A percentile compares a stretch with the other conserved stretches of the same genome.
phyloP scores from a whole-genome alignment of 2,113 vertebrate genomes.

The Otolemur garnettii region DNA sequence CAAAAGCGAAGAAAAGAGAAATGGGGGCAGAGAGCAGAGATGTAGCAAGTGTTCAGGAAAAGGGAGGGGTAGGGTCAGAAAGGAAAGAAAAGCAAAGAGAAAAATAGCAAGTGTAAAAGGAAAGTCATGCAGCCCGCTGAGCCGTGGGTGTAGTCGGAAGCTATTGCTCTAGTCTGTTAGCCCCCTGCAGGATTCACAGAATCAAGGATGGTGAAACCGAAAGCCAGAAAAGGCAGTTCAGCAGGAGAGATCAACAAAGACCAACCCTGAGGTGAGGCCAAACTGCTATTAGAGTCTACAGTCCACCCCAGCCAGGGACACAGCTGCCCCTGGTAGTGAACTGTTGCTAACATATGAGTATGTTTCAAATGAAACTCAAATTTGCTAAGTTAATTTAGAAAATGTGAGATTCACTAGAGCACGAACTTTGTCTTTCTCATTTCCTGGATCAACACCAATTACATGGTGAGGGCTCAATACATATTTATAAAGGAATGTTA shows the following conservation, averaged over 20 bases:
- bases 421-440: neutral
- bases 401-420: neutral
- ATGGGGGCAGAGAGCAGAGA: neutral
- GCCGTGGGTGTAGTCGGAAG: neutral
- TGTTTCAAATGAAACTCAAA: neutral
- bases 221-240: neutral
- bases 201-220: neutral
- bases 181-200: neutral
- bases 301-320: neutral
- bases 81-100: neutral
- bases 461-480: neutral
- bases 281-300: neutral
- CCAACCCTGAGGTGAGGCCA: neutral
- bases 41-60: neutral
- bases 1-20: neutral
- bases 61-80: neutral
- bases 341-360: neutral
- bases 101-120: neutral
- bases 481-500: slow-evolving; percentile 23
- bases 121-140: neutral
- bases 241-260: neutral
- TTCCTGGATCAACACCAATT: neutral
- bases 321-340: neutral
- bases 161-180: neutral
- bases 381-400: slow-evolving; percentile 26